Base-by-base conservation (phyloP, 2,888 invertebrate species). In the Eupithecia tripunctaria region DNA sequence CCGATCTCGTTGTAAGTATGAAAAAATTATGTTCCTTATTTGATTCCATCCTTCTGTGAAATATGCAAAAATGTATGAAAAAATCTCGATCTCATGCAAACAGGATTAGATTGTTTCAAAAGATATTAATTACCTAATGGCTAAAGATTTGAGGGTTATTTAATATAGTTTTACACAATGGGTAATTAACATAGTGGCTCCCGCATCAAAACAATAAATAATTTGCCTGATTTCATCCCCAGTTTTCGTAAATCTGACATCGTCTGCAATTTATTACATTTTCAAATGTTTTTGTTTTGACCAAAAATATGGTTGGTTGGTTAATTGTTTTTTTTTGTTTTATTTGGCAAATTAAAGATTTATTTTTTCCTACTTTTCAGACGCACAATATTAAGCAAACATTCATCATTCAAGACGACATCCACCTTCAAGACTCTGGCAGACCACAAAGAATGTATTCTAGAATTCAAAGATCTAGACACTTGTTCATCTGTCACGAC, bases 1-100 rank as follows among this genome's bases (percentile, higher is more conserved):
- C 72, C 74, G 18, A 62, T 70, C 25, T 27, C 65, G 38, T 25
- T 74, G 76, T 74, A 64, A 71, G 77, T 38, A 38, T 32, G n/a
- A n/a, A n/a, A n/a, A n/a, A n/a, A n/a, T n/a, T n/a, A n/a, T n/a
- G n/a, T n/a, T n/a, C n/a, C n/a, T n/a, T n/a, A n/a, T n/a, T n/a
- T n/a, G n/a, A n/a, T n/a, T n/a, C n/a, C n/a, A n/a, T n/a, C n/a
- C n/a, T n/a, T n/a, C n/a, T 32, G 32, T 32, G 6, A 32, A 32
- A 32, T 32, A 32, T 32, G 32, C 32, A 3, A 6, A 32, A 32
- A 47, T 8, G 47, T n/a, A 2, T n/a, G 8, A 47, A n/a, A n/a
- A 1, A 18, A 47, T n/a, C 7, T n/a, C 47, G 6, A 8, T n/a
- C 7, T n/a, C 47, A 1, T 0, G n/a, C n/a, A 47, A n/a, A 2